These are phyloP conservation scores for Bucorvus abyssinicus DNA, from an alignment of 2,797 vertebrate genomes.

Conservation along the genomic window DNA sequence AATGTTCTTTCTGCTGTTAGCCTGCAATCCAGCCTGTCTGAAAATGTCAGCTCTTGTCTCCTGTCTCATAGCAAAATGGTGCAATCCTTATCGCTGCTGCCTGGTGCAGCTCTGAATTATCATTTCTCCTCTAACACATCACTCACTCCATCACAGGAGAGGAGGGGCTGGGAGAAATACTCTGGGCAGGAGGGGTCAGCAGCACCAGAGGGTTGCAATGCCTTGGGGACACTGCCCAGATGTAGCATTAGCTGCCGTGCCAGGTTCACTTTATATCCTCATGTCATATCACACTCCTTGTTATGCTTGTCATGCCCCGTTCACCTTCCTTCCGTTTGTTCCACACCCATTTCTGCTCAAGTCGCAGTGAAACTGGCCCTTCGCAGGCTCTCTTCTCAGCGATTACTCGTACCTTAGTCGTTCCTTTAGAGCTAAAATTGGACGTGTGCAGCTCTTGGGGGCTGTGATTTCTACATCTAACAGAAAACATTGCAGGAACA, in stretches of 20 bases:
- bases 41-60: not conserved
- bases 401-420: not conserved
- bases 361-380: not conserved
- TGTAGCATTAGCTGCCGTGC: not conserved
- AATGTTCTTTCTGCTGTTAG: not conserved
- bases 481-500: not conserved
- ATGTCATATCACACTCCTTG: accelerated
- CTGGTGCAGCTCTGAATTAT: not conserved
- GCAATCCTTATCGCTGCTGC: not conserved
- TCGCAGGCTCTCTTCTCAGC: not conserved
- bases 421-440: not conserved
- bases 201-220: not conserved
- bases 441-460: not conserved
- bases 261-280: not conserved
- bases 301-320: too few relatives aligned
- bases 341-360: not conserved
- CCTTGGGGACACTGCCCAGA: not conserved
- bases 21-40: not conserved
- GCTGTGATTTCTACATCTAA: not conserved
- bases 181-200: not conserved
- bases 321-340: not conserved
- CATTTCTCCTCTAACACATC: not conserved
- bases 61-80: not conserved
- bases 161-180: not conserved
- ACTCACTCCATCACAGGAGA: accelerated